phyloP scores from a whole-genome alignment of 1,140 invertebrate species.

The Leptestheria dahalacensis region DNA sequence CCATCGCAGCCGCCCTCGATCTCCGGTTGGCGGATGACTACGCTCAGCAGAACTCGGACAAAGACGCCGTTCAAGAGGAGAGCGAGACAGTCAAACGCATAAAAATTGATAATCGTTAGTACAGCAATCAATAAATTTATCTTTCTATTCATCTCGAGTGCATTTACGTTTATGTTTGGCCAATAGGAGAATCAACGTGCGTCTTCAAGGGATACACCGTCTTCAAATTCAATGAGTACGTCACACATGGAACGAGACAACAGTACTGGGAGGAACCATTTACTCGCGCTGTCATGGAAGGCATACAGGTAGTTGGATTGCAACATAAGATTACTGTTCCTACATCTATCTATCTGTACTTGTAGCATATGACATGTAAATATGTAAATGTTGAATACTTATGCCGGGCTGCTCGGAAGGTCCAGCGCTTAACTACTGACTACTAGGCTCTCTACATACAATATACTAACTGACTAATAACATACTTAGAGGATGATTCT shows the following conservation, averaged over 20 bases:
- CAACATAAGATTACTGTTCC: too few relatives aligned
- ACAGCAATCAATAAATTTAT: too few relatives aligned
- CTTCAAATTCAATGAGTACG: constrained; percentile 2
- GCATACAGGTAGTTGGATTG: constrained; percentile 53
- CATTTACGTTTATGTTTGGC: too few relatives aligned
- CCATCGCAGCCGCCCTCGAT: neutral
- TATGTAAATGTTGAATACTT: too few relatives aligned
- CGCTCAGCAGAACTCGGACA: neutral
- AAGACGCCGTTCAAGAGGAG: neutral
- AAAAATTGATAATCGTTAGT: too few relatives aligned
- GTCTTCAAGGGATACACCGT: constrained; percentile 4
- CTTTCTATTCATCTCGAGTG: too few relatives aligned
- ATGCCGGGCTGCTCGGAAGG: too few relatives aligned
- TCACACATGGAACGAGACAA: constrained; percentile 49
- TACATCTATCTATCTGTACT: neutral
- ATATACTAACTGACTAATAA: neutral
- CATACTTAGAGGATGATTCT: too few relatives aligned
- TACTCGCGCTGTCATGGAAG: constrained; percentile 66
- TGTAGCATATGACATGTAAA: neutral
- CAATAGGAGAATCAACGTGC: neutral
- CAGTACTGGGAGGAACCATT: constrained; percentile 83
- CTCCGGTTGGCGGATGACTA: neutral
- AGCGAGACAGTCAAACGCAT: neutral
- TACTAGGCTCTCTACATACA: neutral
- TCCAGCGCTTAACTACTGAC: too few relatives aligned